Evolutionary conservation across 2,113 vertebrate species (phyloP), one percentile per base, ranked within the genome.

Genomic region (Tetrax tetrax): DNA sequence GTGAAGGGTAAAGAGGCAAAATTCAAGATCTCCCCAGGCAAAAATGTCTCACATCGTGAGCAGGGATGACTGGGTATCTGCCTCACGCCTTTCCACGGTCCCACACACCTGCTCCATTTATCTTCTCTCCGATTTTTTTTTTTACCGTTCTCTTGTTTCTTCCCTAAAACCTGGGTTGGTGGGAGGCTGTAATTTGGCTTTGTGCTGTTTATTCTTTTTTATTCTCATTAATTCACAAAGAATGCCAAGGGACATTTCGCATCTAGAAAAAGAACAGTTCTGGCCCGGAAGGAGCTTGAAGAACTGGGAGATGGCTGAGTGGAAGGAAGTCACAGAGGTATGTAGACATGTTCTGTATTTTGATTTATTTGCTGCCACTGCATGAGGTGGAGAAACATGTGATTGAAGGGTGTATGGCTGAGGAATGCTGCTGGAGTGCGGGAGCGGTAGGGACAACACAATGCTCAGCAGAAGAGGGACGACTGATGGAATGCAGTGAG

Each of bases 31-130:
- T 54, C 28, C 43, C 19, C 14, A 5, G n/a, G 11, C 24, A 13
- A 20, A 12, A 20, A 14, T 27, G 18, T n/a, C 47, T 57, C 50
- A 2, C 20, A 1, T 14, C 8, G 2, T 1, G 5, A 23, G 43
- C 60, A 7, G 43, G 13, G 43, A 3, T 50, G 29, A 7, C 24
- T 2, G 1, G 20, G 20, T 50, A 5, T 37, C 21, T 12, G 5
- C 3, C 5, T 37, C 2, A 0, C 1, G 2, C 31, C 65, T 66
- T 54, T 33, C 27, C 13, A 1, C 22, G 12, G 21, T 35, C 59
- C 54, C 19, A 3, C 10, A 3, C 24, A 16, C 19, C 41, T 51
- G 35, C 14, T 64, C 11, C 3, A 0, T 41, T 59, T 17, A 20
- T 45, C 20, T 77, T 68, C 61, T 47, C 23, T 43, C 22, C 15